Evolutionary conservation across 2,113 vertebrate genomes (phyloP).

Genomic region (Murina feae): DNA sequence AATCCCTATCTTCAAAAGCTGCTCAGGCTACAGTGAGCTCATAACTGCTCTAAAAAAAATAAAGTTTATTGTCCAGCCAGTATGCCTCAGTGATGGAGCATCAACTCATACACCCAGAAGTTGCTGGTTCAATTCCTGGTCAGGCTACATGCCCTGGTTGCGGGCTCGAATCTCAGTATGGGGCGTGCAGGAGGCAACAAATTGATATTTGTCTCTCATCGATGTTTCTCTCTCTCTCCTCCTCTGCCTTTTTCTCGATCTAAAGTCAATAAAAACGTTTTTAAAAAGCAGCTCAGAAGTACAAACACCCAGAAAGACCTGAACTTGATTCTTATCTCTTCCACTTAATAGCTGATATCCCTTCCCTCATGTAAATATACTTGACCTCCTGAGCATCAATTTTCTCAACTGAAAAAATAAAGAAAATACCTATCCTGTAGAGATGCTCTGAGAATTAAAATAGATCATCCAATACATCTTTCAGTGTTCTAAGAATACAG

Average conservation of each 20-base stretch:
- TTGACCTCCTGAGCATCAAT: neutral
- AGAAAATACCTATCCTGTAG: neutral
- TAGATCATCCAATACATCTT: neutral
- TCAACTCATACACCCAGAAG: too few species aligned
- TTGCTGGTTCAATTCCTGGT: too few species aligned
- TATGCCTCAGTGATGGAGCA: too few species aligned
- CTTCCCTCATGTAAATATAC: neutral
- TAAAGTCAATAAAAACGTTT: too few species aligned
- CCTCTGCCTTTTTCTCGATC: too few species aligned
- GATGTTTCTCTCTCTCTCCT: too few species aligned
- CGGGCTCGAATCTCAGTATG: too few species aligned
- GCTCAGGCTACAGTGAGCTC: neutral
- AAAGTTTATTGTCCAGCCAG: too few species aligned
- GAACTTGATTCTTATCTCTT: neutral
- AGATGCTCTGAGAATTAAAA: constrained; percentile 16
- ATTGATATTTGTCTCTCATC: too few species aligned
- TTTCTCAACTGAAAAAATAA: constrained; percentile 9
- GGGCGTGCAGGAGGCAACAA: too few species aligned
- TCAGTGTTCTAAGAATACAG: neutral
- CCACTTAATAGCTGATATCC: neutral
- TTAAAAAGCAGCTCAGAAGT: constrained; percentile 3
- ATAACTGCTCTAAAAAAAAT: too few species aligned
- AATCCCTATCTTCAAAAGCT: neutral
- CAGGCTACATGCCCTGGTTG: too few species aligned
- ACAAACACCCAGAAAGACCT: neutral